A percentile compares a stretch with the other conserved stretches of the same genome.
phyloP scores from a whole-genome alignment of 2,888 invertebrate species.

The Nymphalis c-album region DNA sequence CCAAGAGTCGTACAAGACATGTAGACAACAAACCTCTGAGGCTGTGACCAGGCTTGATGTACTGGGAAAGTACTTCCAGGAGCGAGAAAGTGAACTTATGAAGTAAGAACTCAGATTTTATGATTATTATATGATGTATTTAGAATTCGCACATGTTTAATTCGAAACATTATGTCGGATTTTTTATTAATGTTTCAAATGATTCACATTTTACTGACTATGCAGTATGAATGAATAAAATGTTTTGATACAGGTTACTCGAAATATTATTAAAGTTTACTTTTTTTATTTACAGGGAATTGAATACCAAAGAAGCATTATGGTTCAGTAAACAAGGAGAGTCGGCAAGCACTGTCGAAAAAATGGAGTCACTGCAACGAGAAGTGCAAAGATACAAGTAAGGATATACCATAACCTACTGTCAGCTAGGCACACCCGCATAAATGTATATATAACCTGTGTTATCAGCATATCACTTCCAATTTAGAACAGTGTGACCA shows the following conservation, averaged over 20 bases:
- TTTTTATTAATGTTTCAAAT: not conserved
- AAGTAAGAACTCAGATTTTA: conserved; percentile 82
- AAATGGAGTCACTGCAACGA: conserved; percentile 51
- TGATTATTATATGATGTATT: too few species aligned
- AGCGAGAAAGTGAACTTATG: conserved; percentile 92
- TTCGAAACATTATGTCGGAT: too few species aligned
- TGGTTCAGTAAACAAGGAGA: conserved; percentile 92
- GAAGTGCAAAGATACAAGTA: conserved; percentile 87
- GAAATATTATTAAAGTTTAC: too few species aligned
- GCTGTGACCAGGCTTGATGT: conserved; percentile 92
- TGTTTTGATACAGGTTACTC: not conserved
- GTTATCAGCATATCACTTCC: too few species aligned
- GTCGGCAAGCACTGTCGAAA: conserved; percentile 89
- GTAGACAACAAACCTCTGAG: conserved; percentile 80
- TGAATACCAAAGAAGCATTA: conserved; percentile 87
- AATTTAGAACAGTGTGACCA: too few species aligned
- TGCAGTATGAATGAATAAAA: not conserved
- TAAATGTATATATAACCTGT: too few species aligned
- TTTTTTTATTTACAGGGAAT: conserved; percentile 81
- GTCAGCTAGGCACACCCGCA: too few species aligned
- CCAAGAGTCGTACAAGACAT: conserved; percentile 57
- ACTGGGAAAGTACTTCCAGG: conserved; percentile 93
- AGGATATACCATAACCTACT: conserved; percentile 48
- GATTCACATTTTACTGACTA: not conserved
- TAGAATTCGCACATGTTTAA: too few species aligned